Percentiles rank a stretch among this genome's conserved stretches.
These are phyloP conservation scores for Nyctalus aviator DNA, from an alignment of 2,797 vertebrate species.

Conservation along the genomic window DNA sequence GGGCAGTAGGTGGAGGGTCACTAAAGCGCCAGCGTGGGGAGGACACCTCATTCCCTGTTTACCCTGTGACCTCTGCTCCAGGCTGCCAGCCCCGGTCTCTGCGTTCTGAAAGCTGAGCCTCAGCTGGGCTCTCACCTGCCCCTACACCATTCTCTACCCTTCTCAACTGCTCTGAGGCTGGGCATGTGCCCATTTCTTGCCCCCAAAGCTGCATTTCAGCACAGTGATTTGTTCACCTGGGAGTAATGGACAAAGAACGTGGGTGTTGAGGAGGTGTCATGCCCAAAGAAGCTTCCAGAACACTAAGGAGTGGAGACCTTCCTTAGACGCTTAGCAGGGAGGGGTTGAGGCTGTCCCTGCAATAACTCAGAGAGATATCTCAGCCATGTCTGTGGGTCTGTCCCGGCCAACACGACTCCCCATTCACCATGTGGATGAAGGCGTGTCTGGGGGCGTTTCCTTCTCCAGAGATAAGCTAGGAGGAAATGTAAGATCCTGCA, in stretches of 20 bases:
- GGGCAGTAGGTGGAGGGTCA: neutral
- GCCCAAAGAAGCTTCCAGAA: neutral
- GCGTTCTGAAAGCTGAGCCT: neutral
- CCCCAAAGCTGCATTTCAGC: neutral
- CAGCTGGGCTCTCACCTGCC: accelerated
- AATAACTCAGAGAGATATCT: neutral
- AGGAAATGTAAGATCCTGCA: neutral
- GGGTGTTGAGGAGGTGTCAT: neutral
- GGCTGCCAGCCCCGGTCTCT: neutral
- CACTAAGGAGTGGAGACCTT: neutral
- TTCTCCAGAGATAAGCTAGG: neutral
- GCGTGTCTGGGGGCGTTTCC: neutral
- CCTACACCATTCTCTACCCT: accelerated
- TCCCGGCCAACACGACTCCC: neutral
- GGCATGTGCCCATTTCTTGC: accelerated
- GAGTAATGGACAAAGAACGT: neutral
- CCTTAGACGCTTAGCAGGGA: neutral
- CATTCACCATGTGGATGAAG: accelerated
- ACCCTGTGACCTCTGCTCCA: neutral
- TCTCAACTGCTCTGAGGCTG: neutral
- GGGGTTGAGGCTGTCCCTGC: neutral
- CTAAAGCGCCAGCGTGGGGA: accelerated
- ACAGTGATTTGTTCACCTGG: neutral
- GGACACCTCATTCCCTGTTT: neutral
- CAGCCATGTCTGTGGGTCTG: neutral